Base-by-base conservation (phyloP, 1,140 invertebrate species). In the Phthorimaea operculella region DNA sequence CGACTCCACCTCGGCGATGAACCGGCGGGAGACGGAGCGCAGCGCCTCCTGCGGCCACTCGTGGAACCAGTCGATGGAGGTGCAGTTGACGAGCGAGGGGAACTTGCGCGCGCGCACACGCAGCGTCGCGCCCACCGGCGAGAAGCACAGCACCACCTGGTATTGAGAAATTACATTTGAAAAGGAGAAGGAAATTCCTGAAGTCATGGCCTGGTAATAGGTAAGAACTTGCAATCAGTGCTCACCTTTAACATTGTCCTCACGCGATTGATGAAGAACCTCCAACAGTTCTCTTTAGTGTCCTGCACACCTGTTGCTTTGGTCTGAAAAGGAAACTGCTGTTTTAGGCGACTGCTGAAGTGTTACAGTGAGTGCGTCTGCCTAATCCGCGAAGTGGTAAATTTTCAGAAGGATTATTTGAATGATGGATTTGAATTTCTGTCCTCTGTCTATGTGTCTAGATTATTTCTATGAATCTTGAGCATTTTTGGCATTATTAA, bases 21-120 rank as follows among this genome's bases (percentile, higher is more conserved):
- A 98, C 57, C 92, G 88, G 55, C 88, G 87, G 21, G 95, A 96
- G 0, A 98, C 97, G 51, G 95, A 97, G 65, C 94, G 89, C 51
- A 98, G 80, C 7, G 97, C 97, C 69, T 96, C 92, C 75, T 92
- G 89, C 0, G 97, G 96, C 96, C 97, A 98, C 86, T 96, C 94
- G 75, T 98, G 95, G 80, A 98, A 98, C 96, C 96, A 98, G 81
- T 98, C 91, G 51, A 98, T 97, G 8, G 92, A 90, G 0, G 96
- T 96, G 70, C 95, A 97, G 85, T 96, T 98, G 8, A 96, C 92
- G n/a, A 98, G 85, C 2, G 96, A 95, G 6, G 97, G 97, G 85
- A 98, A 98, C 82, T 97, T 96, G 54, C 96, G 88, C 10, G 93
- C 92, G 60, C 96, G 89, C 28, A 96, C 88, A 62, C 96, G 86